Evolutionary conservation across 2,888 invertebrate genomes (phyloP).

Genomic region (Tortricodes alternella): DNA sequence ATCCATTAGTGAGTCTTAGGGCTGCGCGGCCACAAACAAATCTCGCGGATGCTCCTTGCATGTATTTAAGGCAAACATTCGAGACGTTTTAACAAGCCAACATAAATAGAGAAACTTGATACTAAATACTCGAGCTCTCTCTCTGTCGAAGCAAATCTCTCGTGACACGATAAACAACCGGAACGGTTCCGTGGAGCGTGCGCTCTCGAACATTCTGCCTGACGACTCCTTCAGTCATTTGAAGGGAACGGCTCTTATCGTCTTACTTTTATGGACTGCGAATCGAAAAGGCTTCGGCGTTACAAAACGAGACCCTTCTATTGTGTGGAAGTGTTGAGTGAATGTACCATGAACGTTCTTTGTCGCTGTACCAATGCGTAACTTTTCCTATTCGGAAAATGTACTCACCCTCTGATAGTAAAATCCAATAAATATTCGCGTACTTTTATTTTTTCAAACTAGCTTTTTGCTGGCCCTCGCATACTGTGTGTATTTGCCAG

Average conservation of each 20-base stretch:
- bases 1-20: conserved; percentile 72
- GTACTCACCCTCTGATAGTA: conserved; percentile 44
- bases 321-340: conserved; percentile 68
- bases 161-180: conserved; percentile 58
- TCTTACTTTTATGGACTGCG: conserved; percentile 75
- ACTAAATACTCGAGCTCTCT: conserved; percentile 59
- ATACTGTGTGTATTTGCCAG: conserved; percentile 7
- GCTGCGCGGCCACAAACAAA: conserved; percentile 64
- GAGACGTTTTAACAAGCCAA: conserved; percentile 58
- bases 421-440: conserved; percentile 33
- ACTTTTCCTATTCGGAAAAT: conserved; percentile 44
- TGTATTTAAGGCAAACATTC: conserved; percentile 54
- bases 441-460: conserved; percentile 17
- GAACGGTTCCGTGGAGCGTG: conserved; percentile 46
- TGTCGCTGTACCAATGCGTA: conserved; percentile 57
- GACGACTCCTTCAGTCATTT: conserved; percentile 71
- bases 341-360: conserved; percentile 65
- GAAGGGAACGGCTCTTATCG: conserved; percentile 73
- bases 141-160: conserved; percentile 61
- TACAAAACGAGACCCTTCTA: conserved; percentile 74
- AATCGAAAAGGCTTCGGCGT: conserved; percentile 71
- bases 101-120: conserved; percentile 62
- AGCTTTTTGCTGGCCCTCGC: conserved; percentile 4
- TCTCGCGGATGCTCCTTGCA: conserved; percentile 62
- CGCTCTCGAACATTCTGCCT: conserved; percentile 58